Percentiles rank a stretch among this genome's conserved stretches.
phyloP scores from a whole-genome alignment of 2,888 invertebrate species.

The Cryptocheilus praepositus region DNA sequence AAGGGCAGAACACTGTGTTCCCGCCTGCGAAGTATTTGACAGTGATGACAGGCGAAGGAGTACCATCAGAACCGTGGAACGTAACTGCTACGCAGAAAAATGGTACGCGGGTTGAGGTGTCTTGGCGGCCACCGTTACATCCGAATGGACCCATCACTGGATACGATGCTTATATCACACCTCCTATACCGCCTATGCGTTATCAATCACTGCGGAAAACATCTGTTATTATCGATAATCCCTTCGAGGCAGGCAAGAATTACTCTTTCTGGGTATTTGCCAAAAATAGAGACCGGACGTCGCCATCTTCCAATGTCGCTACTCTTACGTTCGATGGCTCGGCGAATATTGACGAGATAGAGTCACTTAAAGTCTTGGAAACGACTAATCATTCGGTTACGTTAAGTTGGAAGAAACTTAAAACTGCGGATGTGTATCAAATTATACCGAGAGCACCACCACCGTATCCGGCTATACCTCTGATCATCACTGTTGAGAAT shows the following conservation, averaged over 20 bases:
- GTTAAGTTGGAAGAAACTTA: conserved; percentile 80
- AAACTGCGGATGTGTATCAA: conserved; percentile 79
- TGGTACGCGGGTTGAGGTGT: conserved; percentile 80
- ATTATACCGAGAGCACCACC: conserved; percentile 76
- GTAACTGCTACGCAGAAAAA: conserved; percentile 81
- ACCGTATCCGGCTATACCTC: conserved; percentile 77
- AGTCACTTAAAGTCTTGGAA: conserved; percentile 76
- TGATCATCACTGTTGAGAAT: conserved; percentile 74
- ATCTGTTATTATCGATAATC: conserved; percentile 77
- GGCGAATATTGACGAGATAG: conserved; percentile 80
- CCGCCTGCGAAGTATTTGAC: conserved; percentile 80
- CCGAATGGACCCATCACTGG: conserved; percentile 80
- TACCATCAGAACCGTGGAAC: conserved; percentile 83
- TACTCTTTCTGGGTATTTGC: conserved; percentile 88
- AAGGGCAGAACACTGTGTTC: conserved; percentile 77
- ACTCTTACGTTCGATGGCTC: conserved; percentile 81
- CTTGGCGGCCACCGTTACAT: conserved; percentile 82
- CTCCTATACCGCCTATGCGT: conserved; percentile 79
- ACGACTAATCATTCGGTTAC: conserved; percentile 77
- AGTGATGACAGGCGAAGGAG: conserved; percentile 82
- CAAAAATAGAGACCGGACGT: conserved; percentile 79
- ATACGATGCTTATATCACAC: conserved; percentile 82
- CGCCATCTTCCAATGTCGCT: conserved; percentile 79
- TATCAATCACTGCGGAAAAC: conserved; percentile 67
- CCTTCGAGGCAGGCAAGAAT: conserved; percentile 77